Conservation (phyloP, 2,888 invertebrate genomes). For the Choreutis nemorana region DNA sequence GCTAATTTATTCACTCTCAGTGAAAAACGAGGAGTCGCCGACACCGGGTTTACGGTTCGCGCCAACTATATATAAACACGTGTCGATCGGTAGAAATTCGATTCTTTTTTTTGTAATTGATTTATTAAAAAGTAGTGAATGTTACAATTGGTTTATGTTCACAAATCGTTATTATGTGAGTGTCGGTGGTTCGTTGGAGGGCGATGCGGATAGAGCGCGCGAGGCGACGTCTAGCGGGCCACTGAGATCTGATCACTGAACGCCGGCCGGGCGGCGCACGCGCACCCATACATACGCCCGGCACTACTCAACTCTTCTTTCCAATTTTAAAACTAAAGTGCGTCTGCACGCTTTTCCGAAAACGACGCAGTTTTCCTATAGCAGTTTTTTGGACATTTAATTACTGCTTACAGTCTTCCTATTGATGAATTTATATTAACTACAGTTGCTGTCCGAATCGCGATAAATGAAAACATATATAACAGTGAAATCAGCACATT, state of each 20-base stretch:
- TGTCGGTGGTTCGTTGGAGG: conserved; percentile 29
- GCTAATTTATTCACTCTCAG: conserved; percentile 49
- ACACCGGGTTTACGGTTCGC: conserved; percentile 43
- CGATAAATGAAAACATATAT: no score
- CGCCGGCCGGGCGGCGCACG: no score
- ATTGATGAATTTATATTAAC: no score
- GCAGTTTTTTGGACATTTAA: no score
- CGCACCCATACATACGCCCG: conserved; percentile 23
- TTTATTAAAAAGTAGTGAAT: no score
- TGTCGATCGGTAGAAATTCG: conserved; percentile 34
- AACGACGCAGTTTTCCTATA: conserved; percentile 18
- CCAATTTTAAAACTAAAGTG: conserved; percentile 45
- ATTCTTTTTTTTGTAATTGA: conserved; percentile 15
- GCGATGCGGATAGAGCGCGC: conserved; percentile 44
- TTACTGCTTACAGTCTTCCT: no score
- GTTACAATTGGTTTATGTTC: no score
- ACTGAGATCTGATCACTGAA: no score
- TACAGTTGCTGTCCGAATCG: no score
- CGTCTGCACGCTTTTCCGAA: conserved; percentile 38
- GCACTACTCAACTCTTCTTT: no score
- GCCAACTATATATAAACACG: conserved; percentile 54
- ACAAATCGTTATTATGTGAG: conserved; percentile 13
- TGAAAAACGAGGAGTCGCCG: conserved; percentile 51
- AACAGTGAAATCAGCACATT: no score
- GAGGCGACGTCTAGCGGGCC: conserved; percentile 53